A percentile compares a stretch with the other conserved stretches of the same genome.
These are phyloP conservation scores for Apamea anceps DNA, from an alignment of 2,888 invertebrate genomes.

Conservation along the genomic window DNA sequence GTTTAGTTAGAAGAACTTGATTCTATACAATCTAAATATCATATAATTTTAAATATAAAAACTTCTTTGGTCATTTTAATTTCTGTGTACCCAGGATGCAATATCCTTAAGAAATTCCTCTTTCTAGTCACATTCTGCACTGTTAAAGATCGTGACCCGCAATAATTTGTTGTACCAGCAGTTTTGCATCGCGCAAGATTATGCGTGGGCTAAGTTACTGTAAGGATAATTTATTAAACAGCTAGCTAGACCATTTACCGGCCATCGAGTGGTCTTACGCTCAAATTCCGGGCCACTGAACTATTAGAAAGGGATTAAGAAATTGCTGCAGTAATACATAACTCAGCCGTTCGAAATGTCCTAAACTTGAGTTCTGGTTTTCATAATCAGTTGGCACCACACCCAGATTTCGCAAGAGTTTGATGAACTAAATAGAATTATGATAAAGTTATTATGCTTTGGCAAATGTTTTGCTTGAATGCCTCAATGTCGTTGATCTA, in stretches of 20 bases:
- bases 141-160: constrained; percentile 16
- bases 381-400: constrained; percentile 21
- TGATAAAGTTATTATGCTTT: neutral
- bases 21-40: neutral
- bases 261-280: constrained; percentile 29
- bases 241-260: constrained; percentile 3
- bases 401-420: constrained; percentile 26
- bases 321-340: constrained; percentile 32
- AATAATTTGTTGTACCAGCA: neutral
- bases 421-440: neutral
- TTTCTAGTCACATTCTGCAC: constrained; percentile 9
- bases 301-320: constrained; percentile 56
- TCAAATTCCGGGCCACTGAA: constrained; percentile 52
- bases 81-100: neutral
- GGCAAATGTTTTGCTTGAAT: neutral
- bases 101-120: neutral
- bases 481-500: neutral
- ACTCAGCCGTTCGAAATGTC: constrained; percentile 19
- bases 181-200: constrained; percentile 9
- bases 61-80: neutral
- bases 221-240: neutral
- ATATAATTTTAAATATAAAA: neutral
- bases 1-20: neutral
- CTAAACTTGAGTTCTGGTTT: constrained; percentile 48
- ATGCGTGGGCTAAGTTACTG: neutral